Base-by-base conservation (phyloP, 2,113 vertebrate genomes). In the Ondatra zibethicus region DNA sequence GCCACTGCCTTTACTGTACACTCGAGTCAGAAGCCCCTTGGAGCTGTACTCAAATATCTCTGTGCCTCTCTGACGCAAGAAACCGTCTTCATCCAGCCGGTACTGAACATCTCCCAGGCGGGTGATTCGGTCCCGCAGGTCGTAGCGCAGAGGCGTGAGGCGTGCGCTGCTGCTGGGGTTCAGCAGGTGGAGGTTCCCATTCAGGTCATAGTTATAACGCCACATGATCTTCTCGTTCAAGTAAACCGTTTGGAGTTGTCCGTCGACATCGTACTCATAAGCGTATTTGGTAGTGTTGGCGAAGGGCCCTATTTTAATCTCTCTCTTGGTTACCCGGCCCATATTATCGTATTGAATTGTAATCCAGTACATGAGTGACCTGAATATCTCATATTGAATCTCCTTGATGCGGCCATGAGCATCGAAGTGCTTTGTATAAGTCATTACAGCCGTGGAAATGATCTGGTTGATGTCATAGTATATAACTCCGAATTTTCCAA, bases 401-500 rank as follows among this genome's bases (percentile, higher is more conserved):
- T 99, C 99, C 95, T 99, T 99, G 97, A 99, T 99, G 95, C 99
- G 99, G 3, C 99, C 99, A 0, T 99, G 99, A 0, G 99, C 99
- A 14, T 99, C 99, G 0, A 99, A 99, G 97, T 99, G 99, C 97
- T 99, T 99, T 33, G 99, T 99, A 96, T 99, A 99, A 0, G 99
- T 99, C 99, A 99, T 99, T 63, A 99, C 99, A 0, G 99, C 99
- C 0, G 99, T 99, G 3, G 99, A 99, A 87, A 99, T 99, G 96
- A 99, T 99, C 98, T 99, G 99, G 98, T 99, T 99, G 94, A 99
- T 99, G 89, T 99, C 99, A 0, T 99, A 99, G 98, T 99, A 99
- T 95, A 99, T 99, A 31, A 99, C 99, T 39, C 99, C 99, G 12
- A 99, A 99, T 98, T 99, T 99, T 61, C 99, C 99, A 73, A 99